Conservation (phyloP, 2,888 invertebrate genomes). For the Lingula anatina region DNA sequence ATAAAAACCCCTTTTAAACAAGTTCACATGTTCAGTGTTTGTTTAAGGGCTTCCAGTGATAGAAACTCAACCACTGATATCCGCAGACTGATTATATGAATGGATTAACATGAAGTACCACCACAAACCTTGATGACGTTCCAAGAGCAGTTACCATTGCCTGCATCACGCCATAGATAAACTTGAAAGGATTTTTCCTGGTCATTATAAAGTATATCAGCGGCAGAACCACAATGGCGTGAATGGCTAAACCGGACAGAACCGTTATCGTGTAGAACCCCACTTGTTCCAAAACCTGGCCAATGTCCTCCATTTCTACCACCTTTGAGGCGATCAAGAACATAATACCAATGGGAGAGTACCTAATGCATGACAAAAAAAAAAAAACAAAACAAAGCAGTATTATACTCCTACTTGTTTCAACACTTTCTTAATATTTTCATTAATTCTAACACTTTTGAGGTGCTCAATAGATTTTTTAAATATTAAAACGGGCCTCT, state of each 20-base stretch:
- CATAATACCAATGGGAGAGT: constrained; percentile 41
- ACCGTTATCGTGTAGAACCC: constrained; percentile 93
- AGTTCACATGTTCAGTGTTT: no score
- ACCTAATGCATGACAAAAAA: no score
- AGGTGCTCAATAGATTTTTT: no score
- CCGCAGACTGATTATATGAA: no score
- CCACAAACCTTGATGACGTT: constrained; percentile 81
- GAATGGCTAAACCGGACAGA: constrained; percentile 70
- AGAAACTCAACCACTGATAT: no score
- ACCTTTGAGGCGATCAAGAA: constrained; percentile 74
- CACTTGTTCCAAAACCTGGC: constrained; percentile 74
- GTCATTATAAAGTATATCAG: constrained; percentile 66
- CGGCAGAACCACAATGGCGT: constrained; percentile 85
- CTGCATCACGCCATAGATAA: constrained; percentile 40
- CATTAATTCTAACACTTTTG: not conserved
- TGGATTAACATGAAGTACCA: constrained; percentile 21
- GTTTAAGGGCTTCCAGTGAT: no score
- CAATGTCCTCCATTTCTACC: constrained; percentile 81
- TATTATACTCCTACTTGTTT: not conserved
- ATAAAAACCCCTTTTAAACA: no score
- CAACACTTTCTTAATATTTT: not conserved
- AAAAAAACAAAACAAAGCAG: not conserved
- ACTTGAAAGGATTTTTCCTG: constrained; percentile 42
- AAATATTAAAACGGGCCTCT: no score
- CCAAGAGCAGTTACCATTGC: constrained; percentile 94